Conservation (phyloP, 2,113 vertebrate genomes). For the Osmerus mordax region DNA sequence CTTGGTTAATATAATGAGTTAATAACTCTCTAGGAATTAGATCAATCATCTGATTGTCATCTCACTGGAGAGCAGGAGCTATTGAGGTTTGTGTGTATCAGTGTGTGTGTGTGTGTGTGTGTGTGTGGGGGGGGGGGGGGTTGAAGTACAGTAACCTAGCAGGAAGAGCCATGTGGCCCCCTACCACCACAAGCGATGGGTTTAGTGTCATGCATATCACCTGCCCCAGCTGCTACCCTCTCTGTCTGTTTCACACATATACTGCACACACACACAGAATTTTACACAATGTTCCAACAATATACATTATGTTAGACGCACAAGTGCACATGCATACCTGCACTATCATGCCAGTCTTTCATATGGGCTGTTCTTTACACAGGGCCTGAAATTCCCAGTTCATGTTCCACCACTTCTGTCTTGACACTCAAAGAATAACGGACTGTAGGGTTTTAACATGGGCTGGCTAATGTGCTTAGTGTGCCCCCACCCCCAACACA, state of each 20-base stretch:
- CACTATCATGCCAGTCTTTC: too few species aligned
- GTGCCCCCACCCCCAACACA: not conserved
- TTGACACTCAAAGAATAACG: too few species aligned
- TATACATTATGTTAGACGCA: too few species aligned
- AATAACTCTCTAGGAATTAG: slow-evolving; percentile 33
- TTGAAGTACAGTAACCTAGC: slow-evolving; percentile 42
- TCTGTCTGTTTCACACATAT: slow-evolving; percentile 18
- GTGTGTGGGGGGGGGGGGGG: slow-evolving; percentile 40
- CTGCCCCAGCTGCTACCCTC: slow-evolving; percentile 50
- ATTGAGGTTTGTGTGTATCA: not conserved
- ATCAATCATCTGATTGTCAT: slow-evolving; percentile 54
- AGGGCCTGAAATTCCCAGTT: too few species aligned
- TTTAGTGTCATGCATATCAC: slow-evolving; percentile 61
- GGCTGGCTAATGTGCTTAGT: too few species aligned
- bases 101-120: not conserved
- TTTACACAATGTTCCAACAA: too few species aligned
- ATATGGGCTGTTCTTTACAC: too few species aligned
- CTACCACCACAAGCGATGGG: slow-evolving; percentile 36
- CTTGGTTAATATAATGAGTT: slow-evolving; percentile 48
- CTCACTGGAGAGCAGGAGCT: slow-evolving; percentile 1
- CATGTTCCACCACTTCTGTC: too few species aligned
- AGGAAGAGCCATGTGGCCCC: slow-evolving; percentile 54
- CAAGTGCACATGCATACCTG: too few species aligned
- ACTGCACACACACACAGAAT: slow-evolving; percentile 22
- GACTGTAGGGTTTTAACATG: too few species aligned